A percentile compares a stretch with the other conserved stretches of the same genome.
These are phyloP conservation scores for Corythaixoides concolor DNA, from an alignment of 2,113 vertebrate species.

Conservation along the genomic window DNA sequence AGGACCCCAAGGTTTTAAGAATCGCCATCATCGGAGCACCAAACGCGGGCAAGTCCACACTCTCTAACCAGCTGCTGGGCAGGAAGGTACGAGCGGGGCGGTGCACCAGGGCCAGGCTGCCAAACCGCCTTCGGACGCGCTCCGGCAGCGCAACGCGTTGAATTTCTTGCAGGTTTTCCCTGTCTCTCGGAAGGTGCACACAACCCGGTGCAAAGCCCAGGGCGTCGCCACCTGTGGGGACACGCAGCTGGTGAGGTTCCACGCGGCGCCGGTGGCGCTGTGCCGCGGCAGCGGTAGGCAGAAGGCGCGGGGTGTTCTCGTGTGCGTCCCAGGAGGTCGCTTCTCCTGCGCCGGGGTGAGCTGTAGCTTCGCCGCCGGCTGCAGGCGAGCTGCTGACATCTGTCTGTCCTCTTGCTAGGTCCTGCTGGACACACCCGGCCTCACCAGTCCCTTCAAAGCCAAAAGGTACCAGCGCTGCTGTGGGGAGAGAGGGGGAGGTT, in stretches of 20 bases:
- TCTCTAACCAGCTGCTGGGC: conserved; percentile 91
- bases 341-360: no score
- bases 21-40: conserved; percentile 90
- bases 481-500: accelerated
- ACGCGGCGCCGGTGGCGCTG: neutral
- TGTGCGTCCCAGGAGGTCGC: accelerated
- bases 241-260: conserved; percentile 84
- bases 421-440: conserved; percentile 93
- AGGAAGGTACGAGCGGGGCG: conserved; percentile 79
- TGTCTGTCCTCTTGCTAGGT: conserved; percentile 74
- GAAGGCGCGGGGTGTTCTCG: accelerated
- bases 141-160: accelerated
- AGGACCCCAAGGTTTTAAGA: conserved; percentile 80
- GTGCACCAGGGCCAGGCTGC: neutral
- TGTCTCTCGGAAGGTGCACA: conserved; percentile 94
- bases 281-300: accelerated
- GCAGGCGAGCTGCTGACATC: neutral
- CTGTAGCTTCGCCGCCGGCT: neutral
- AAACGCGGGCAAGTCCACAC: conserved; percentile 94
- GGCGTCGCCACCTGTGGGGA: conserved; percentile 84
- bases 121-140: accelerated
- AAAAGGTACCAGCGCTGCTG: conserved; percentile 76
- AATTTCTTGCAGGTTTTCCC: conserved; percentile 85
- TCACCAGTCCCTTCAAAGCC: conserved; percentile 82
- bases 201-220: conserved; percentile 83